phyloP scores from a whole-genome alignment of 2,113 vertebrate species.

The Jaculus jaculus region DNA sequence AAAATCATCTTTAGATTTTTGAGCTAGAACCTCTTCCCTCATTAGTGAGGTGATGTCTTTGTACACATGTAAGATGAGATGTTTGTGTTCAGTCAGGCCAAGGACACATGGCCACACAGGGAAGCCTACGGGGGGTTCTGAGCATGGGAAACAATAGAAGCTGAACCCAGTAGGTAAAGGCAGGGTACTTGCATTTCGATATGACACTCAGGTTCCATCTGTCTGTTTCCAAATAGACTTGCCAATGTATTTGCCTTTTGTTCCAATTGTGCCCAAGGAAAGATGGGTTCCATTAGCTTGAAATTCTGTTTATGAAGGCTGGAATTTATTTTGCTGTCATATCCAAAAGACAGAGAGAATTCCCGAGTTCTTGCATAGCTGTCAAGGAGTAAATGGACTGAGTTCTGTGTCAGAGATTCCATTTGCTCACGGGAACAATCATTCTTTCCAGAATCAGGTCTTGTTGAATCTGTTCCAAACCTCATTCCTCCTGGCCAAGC shows the following conservation, averaged over 20 bases:
- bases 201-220: background rate
- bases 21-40: background rate
- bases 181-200: background rate
- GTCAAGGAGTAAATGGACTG: background rate
- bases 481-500: background rate
- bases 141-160: background rate
- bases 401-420: background rate
- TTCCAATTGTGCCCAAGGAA: background rate
- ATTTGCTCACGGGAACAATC: background rate
- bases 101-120: background rate
- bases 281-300: background rate
- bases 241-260: background rate
- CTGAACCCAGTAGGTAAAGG: background rate
- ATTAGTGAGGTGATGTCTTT: background rate
- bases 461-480: constrained; percentile 48
- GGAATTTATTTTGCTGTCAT: background rate
- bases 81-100: background rate
- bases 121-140: background rate
- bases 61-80: background rate
- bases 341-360: background rate
- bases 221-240: background rate
- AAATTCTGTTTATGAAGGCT: background rate
- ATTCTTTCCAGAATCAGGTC: background rate
- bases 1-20: background rate
- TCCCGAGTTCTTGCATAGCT: background rate